Conservation (phyloP, 2,113 vertebrate genomes). For the Procavia capensis region DNA sequence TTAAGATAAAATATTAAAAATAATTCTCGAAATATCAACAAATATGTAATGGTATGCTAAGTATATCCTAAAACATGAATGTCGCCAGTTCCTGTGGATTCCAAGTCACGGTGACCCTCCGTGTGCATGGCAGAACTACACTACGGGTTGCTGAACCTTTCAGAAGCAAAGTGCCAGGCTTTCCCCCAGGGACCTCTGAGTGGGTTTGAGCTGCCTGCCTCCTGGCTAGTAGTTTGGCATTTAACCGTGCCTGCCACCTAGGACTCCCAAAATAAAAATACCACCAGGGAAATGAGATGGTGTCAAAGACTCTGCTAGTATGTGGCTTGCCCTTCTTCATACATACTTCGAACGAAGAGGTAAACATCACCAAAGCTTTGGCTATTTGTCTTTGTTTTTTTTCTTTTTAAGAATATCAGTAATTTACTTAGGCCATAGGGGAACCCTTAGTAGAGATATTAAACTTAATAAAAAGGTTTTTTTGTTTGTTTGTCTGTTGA, state of each 20-base stretch:
- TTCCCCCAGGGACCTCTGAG: not conserved
- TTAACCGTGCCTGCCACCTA: not conserved
- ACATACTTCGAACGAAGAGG: not conserved
- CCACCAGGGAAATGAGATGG: not conserved
- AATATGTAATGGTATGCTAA: not conserved
- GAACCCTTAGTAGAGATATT: not conserved
- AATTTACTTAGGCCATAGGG: not conserved
- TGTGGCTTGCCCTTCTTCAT: not conserved
- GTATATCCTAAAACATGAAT: conserved; percentile 24
- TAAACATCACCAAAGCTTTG: conserved; percentile 28
- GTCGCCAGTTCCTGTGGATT: not conserved
- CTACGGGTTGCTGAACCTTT: not conserved
- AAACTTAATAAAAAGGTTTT: conserved; percentile 20
- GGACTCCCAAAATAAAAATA: not conserved
- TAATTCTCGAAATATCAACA: conserved; percentile 33
- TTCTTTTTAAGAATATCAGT: not conserved
- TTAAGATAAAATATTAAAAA: conserved; percentile 14
- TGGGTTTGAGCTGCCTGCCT: not conserved
- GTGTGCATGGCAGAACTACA: not conserved
- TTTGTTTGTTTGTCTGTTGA: conserved; percentile 26
- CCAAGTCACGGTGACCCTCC: not conserved
- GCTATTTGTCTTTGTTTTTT: conserved; percentile 2
- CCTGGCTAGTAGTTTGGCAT: not conserved
- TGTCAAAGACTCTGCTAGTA: not conserved
- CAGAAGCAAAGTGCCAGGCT: not conserved